phyloP scores from a whole-genome alignment of 2,113 vertebrate species.

The Chaetorhynchus papuensis region DNA sequence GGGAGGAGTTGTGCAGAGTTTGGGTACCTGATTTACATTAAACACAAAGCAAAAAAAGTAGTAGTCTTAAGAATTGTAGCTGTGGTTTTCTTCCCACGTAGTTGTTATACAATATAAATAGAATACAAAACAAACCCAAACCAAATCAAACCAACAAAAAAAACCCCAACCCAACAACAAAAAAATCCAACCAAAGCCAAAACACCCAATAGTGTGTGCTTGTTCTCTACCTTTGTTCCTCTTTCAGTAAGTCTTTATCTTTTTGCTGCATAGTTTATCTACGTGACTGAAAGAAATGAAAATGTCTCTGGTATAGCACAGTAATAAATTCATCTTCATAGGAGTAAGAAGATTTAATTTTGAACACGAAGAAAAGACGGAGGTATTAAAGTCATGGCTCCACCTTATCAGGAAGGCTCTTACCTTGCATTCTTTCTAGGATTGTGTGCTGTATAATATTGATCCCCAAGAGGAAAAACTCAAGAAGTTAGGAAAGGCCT shows the following conservation, averaged over 20 bases:
- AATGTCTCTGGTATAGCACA: neutral
- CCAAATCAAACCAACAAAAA: neutral
- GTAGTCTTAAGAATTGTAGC: neutral
- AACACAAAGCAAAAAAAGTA: neutral
- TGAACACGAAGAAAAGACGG: neutral
- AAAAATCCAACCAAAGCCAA: neutral
- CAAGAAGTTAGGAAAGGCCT: neutral
- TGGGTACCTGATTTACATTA: neutral
- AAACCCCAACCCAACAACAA: neutral
- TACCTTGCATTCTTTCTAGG: neutral
- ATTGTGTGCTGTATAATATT: neutral
- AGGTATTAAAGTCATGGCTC: neutral
- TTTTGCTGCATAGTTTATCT: neutral
- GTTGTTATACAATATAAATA: neutral
- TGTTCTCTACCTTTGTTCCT: neutral
- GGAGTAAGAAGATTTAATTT: neutral
- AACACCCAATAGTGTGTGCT: neutral
- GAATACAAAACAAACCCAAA: neutral
- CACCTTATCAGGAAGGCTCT: neutral
- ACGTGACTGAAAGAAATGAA: neutral
- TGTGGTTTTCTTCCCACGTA: neutral
- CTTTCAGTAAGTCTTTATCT: neutral
- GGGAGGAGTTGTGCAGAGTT: neutral
- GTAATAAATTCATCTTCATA: neutral
- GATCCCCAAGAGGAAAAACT: neutral